These are phyloP conservation scores for Liasis olivaceus DNA, from an alignment of 2,797 vertebrate species.

Conservation along the genomic window DNA sequence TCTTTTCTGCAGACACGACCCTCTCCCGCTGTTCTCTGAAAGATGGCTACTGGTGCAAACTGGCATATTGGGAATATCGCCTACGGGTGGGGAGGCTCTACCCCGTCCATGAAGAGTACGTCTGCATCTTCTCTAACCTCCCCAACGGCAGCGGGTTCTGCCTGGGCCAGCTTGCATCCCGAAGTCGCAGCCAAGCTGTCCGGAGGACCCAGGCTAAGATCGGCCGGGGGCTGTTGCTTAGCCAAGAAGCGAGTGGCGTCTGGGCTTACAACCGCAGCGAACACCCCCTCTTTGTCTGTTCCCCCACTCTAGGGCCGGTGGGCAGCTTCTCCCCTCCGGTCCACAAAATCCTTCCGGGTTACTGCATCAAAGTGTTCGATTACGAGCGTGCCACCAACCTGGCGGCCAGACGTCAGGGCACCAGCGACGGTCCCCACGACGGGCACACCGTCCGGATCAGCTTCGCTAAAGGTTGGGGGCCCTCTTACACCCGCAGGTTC, in stretches of 20 bases:
- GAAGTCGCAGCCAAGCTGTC: slow-evolving; percentile 42
- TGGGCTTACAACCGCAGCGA: slow-evolving; percentile 70
- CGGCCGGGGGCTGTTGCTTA: slow-evolving; percentile 65
- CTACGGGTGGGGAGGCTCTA: slow-evolving; percentile 63
- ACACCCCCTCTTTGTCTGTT: slow-evolving; percentile 69
- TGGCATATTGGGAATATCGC: slow-evolving; percentile 75
- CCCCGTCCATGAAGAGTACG: slow-evolving; percentile 40
- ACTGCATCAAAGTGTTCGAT: slow-evolving; percentile 66
- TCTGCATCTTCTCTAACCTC: slow-evolving; percentile 65
- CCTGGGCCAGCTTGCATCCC: slow-evolving; percentile 51
- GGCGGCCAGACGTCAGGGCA: background rate
- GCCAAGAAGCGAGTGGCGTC: slow-evolving; percentile 33
- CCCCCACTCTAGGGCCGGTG: slow-evolving; percentile 47
- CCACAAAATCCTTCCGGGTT: slow-evolving; percentile 65
- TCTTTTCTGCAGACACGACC: slow-evolving; percentile 54
- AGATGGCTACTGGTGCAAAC: slow-evolving; percentile 68
- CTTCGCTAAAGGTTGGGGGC: slow-evolving; percentile 74
- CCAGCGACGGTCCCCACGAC: slow-evolving; percentile 60
- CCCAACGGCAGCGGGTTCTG: slow-evolving; percentile 65
- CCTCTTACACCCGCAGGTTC: slow-evolving; percentile 68
- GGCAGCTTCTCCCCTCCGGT: background rate
- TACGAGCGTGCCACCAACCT: background rate
- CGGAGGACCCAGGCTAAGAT: slow-evolving; percentile 54
- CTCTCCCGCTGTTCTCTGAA: background rate
- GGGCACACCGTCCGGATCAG: slow-evolving; percentile 67